phyloP scores from a whole-genome alignment of 2,113 vertebrate species.

The Collichthys lucidus region DNA sequence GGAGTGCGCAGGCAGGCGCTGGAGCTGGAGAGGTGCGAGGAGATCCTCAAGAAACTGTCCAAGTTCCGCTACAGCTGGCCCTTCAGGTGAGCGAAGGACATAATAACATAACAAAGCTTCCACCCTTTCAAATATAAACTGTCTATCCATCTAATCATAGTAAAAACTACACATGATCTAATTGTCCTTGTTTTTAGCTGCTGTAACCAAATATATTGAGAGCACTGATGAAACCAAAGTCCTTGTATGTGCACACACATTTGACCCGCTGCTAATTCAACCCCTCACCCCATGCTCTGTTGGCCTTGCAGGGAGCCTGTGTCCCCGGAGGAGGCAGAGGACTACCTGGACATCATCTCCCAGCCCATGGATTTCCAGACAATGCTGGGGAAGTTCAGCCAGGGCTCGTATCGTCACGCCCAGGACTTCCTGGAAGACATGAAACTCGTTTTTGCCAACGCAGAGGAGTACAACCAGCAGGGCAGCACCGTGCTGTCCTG shows the following conservation, averaged over 20 bases:
- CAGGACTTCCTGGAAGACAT: slow-evolving; percentile 93
- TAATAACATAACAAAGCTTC: too few relatives aligned
- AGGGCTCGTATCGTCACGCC: slow-evolving; percentile 88
- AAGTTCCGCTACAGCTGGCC: slow-evolving; percentile 98
- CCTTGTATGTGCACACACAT: too few relatives aligned
- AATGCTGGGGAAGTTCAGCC: slow-evolving; percentile 92
- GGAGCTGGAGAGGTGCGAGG: slow-evolving; percentile 94
- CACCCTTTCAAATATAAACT: too few relatives aligned
- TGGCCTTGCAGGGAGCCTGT: slow-evolving; percentile 90
- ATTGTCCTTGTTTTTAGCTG: too few relatives aligned
- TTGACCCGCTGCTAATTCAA: too few relatives aligned
- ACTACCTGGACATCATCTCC: slow-evolving; percentile 93
- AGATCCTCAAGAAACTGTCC: slow-evolving; percentile 92
- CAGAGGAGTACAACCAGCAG: slow-evolving; percentile 93
- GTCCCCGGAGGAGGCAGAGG: slow-evolving; percentile 91
- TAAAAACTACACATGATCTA: too few relatives aligned
- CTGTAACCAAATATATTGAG: too few relatives aligned
- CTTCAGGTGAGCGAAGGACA: slow-evolving; percentile 87
- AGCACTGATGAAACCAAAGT: too few relatives aligned
- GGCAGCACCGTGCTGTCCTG: slow-evolving; percentile 92
- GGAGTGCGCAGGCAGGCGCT: slow-evolving; percentile 84
- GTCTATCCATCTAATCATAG: too few relatives aligned
- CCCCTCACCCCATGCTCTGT: rapidly evolving
- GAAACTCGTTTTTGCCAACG: slow-evolving; percentile 95
- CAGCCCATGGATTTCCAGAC: slow-evolving; percentile 97